Base-by-base conservation (phyloP, 2,113 vertebrate species). In the Heteronetta atricapilla region DNA sequence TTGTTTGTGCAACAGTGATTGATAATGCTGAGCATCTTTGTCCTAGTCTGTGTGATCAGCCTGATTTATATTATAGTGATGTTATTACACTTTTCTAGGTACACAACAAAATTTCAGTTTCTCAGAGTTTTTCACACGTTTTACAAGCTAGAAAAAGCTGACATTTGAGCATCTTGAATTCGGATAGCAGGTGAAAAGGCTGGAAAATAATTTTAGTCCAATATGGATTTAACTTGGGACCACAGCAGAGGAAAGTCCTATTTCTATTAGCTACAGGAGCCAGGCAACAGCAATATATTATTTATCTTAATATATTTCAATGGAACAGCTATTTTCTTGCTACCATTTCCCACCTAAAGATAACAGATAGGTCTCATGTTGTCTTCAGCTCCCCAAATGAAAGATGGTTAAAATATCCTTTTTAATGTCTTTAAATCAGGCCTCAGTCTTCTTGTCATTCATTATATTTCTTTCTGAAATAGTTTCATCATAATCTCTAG, bases 221-320 rank as follows among this genome's bases (percentile, higher is more conserved):
- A 82, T 60, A 72, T 29, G 9, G 46, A 86, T 94, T 93, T 86
- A 87, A 92, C 85, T 3, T 93, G 60, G 70, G 63, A 86, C 38
- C 60, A 89, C 63, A 88, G 34, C 40, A 72, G 64, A 74, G 33
- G 55, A 95, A 94, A 93, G 89, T 53, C 72, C 11, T 62, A 3
- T 12, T 88, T 92, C 88, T 70, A 60, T 85, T 44, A 90, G n/a
- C 55, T 74, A 56, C 42, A 74, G 50, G 63, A 86, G 42, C 15
- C 7, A 58, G 48, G 16, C n/a, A 72, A 44, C 66, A 95, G 92
- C 81, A 59, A 86, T 76, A 31, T 96, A 88, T 94, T 90, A 67
- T 38, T 68, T 91, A 46, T 56, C 33, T 68, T 88, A 84, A 11
- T 62, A 50, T n/a, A 22, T 80, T 97, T 88, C 92, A 88, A 13